Percentiles rank a stretch among this genome's conserved stretches.
Evolutionary conservation across 1,140 invertebrate genomes (phyloP).

Genomic region (Drosophila sp.): DNA sequence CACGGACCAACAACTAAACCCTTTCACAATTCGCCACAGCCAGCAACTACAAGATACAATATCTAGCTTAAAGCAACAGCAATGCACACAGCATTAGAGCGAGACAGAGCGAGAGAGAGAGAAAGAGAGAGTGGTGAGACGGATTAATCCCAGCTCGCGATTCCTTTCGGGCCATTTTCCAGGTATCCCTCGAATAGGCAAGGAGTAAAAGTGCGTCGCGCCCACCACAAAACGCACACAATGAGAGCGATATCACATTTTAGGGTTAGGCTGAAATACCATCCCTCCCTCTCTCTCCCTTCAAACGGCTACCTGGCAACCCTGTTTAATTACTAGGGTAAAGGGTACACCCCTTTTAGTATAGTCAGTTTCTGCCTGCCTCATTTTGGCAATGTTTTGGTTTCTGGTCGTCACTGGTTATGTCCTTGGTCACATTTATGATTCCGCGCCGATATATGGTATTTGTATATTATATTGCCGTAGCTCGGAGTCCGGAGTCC

Average conservation of each 20-base stretch:
- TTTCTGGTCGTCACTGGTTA: constrained; percentile 56
- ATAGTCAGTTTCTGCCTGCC: not conserved
- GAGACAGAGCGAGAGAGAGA: not conserved
- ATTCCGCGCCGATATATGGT: constrained; percentile 19
- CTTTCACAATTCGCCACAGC: constrained; percentile 60
- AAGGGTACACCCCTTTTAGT: constrained; percentile 84
- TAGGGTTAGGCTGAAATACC: constrained; percentile 52
- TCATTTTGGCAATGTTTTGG: constrained; percentile 64
- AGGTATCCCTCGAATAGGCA: constrained; percentile 38
- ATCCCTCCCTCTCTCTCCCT: not conserved
- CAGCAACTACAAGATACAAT: not conserved
- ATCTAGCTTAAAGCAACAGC: not conserved
- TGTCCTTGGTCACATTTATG: constrained; percentile 64
- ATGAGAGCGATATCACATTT: constrained; percentile 50
- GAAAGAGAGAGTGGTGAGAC: not conserved
- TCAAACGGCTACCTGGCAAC: constrained; percentile 34
- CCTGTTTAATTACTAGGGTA: constrained; percentile 80
- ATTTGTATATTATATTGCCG: constrained; percentile 19
- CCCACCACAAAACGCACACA: constrained; percentile 71
- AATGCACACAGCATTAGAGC: not conserved
- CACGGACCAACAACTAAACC: constrained; percentile 34
- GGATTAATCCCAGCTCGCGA: constrained; percentile 14
- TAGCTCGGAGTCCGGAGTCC: too few relatives aligned
- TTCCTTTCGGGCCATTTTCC: constrained; percentile 27
- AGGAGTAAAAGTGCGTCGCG: constrained; percentile 80